Conservation (phyloP, 1,140 invertebrate genomes). For the Doryteuthis pealeii region DNA sequence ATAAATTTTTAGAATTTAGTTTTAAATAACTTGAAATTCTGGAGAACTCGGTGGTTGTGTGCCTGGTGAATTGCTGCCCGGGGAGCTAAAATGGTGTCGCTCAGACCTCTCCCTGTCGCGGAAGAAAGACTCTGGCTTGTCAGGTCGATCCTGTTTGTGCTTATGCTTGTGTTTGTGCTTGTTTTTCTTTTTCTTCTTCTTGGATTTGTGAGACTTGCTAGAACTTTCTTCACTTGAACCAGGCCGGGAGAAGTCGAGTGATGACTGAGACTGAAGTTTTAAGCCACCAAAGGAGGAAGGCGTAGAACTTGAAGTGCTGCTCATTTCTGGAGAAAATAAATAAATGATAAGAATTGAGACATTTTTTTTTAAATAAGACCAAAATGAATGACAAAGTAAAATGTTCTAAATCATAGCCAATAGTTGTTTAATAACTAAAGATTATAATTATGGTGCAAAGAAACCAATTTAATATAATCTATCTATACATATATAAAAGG, state of each 20-base stretch:
- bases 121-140: slow-evolving; percentile 34
- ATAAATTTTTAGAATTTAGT: neutral
- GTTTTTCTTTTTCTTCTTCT: slow-evolving; percentile 67
- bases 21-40: slow-evolving; percentile 49
- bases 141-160: slow-evolving; percentile 53
- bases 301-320: neutral
- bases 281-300: slow-evolving; percentile 1
- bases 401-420: neutral
- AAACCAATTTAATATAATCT: too few relatives aligned
- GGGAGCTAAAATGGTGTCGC: slow-evolving; percentile 63
- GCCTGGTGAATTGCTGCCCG: slow-evolving; percentile 15
- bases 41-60: slow-evolving; percentile 42
- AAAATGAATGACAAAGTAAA: neutral
- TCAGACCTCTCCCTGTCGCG: slow-evolving; percentile 39
- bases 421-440: too few relatives aligned
- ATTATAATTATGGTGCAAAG: too few relatives aligned
- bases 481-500: too few relatives aligned
- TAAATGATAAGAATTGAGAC: too few relatives aligned
- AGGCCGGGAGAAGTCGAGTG: neutral
- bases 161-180: slow-evolving; percentile 62
- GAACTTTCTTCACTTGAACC: slow-evolving; percentile 14
- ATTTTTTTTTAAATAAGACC: too few relatives aligned
- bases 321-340: neutral
- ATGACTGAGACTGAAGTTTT: neutral
- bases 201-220: slow-evolving; percentile 50